These are phyloP conservation scores for Scolopax bukidnonensis DNA, from an alignment of 2,797 vertebrate species.

Conservation along the genomic window DNA sequence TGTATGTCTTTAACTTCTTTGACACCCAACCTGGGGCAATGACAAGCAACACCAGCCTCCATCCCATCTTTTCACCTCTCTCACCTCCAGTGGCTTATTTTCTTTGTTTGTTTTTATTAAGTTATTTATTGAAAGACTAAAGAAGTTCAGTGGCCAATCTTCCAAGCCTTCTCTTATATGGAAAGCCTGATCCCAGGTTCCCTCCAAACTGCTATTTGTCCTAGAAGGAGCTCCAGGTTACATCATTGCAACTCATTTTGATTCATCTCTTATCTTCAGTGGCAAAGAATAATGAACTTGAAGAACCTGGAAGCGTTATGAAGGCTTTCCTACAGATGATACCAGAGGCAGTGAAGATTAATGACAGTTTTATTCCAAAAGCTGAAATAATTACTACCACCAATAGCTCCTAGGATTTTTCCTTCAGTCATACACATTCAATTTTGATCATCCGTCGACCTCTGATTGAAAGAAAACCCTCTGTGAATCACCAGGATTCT, in stretches of 20 bases:
- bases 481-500: neutral
- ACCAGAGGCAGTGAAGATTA: neutral
- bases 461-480: neutral
- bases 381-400: neutral
- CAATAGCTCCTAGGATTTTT: neutral
- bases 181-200: neutral
- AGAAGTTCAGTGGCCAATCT: neutral
- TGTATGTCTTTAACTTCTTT: conserved; percentile 12
- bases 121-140: neutral
- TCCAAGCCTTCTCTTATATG: neutral
- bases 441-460: neutral
- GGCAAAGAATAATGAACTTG: neutral
- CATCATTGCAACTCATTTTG: neutral
- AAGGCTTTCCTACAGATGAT: neutral
- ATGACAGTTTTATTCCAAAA: neutral
- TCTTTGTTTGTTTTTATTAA: neutral
- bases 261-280: neutral
- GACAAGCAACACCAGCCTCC: neutral
- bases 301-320: neutral
- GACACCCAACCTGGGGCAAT: neutral
- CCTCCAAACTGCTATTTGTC: neutral
- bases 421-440: neutral
- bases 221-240: neutral
- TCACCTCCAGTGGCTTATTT: neutral
- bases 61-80: neutral